These are phyloP conservation scores for Naja naja DNA, from an alignment of 2,113 vertebrate species.

Conservation along the genomic window DNA sequence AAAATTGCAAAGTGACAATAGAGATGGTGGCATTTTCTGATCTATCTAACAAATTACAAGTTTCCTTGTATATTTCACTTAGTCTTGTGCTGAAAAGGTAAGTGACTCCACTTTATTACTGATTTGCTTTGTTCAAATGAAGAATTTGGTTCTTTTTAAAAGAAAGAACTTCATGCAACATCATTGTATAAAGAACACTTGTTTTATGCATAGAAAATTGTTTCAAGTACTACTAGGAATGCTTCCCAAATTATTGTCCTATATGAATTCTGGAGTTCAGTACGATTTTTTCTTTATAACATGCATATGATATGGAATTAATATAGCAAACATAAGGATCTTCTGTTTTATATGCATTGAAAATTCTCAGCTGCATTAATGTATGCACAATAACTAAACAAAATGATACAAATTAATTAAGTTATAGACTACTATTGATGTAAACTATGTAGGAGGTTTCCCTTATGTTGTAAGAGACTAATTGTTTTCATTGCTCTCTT, in stretches of 20 bases:
- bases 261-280: neutral
- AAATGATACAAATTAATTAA: neutral
- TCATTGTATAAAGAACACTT: neutral
- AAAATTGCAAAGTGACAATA: neutral
- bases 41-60: neutral
- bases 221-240: neutral
- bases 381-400: neutral
- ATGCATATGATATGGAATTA: neutral
- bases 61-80: neutral
- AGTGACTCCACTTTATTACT: neutral
- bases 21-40: neutral
- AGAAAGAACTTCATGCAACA: neutral
- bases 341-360: neutral
- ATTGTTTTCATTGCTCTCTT: neutral
- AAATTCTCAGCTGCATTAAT: neutral
- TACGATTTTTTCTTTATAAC: neutral
- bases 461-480: neutral
- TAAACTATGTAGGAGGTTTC: neutral
- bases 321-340: neutral
- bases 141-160: neutral
- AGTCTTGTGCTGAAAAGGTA: neutral
- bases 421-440: neutral
- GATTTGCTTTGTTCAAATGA: neutral
- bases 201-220: neutral
- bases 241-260: neutral